Evolutionary conservation across 2,113 vertebrate genomes (phyloP).

Genomic region (Antigone vipio): DNA sequence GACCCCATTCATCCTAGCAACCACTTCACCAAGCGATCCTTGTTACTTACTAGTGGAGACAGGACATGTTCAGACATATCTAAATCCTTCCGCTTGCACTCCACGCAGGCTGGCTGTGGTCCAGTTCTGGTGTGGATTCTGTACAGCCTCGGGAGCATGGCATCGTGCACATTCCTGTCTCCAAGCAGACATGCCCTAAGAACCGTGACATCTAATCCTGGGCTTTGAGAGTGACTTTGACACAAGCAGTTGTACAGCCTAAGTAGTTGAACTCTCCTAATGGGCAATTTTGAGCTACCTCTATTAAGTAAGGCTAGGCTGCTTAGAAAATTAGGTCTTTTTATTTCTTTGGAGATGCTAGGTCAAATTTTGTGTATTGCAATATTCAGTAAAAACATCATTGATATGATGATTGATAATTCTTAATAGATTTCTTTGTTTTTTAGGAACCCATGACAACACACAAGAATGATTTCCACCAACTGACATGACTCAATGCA

Average conservation of each 20-base stretch:
- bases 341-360: not conserved
- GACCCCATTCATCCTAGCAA: not conserved
- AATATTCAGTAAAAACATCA: not conserved
- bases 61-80: not conserved
- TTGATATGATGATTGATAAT: not conserved
- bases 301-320: not conserved
- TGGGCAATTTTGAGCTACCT: not conserved
- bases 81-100: not conserved
- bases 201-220: conserved; percentile 1
- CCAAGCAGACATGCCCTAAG: not conserved
- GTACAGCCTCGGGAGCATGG: not conserved
- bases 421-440: not conserved
- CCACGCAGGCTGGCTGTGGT: not conserved
- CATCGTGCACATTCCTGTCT: not conserved
- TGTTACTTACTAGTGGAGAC: not conserved
- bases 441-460: not conserved
- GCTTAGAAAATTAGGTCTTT: not conserved
- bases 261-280: not conserved
- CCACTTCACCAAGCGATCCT: not conserved
- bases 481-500: not conserved
- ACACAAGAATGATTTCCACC: not conserved
- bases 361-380: not conserved
- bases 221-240: not conserved
- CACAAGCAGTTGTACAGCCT: not conserved
- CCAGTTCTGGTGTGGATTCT: not conserved